Conservation (phyloP, 2,113 vertebrate genomes). For the Macrotis lagotis region DNA sequence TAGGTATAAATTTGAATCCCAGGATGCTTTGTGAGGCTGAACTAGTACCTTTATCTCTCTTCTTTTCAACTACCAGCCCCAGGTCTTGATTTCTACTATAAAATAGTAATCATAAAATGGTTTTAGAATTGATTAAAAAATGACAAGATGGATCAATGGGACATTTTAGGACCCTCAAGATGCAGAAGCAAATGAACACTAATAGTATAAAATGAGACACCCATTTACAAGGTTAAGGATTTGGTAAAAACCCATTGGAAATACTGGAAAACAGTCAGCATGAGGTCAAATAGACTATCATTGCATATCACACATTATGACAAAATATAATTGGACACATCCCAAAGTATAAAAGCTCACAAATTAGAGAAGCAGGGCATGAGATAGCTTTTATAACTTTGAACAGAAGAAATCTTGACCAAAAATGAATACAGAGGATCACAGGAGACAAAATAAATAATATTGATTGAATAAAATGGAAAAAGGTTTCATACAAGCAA, state of each 20-base stretch:
- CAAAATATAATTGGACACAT: not conserved
- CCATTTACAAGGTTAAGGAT: not conserved
- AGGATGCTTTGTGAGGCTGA: not conserved
- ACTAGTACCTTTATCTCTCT: not conserved
- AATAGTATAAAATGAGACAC: not conserved
- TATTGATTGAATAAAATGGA: not conserved
- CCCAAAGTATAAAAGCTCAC: not conserved
- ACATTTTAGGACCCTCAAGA: not conserved
- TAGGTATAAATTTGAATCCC: not conserved
- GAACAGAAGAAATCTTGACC: not conserved
- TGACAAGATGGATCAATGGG: not conserved
- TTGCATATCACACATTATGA: not conserved
- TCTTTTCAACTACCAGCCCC: not conserved
- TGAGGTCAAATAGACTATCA: not conserved
- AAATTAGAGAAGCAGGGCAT: not conserved
- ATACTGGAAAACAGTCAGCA: not conserved
- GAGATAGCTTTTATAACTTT: not conserved
- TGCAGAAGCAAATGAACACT: not conserved
- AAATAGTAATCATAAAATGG: not conserved
- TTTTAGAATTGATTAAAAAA: not conserved
- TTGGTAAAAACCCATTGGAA: not conserved
- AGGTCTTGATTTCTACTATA: not conserved
- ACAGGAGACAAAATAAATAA: not conserved
- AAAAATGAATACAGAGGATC: not conserved
- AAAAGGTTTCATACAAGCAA: not conserved